phyloP scores from a whole-genome alignment of 2,888 invertebrate species.

The Platycheirus rosarum region DNA sequence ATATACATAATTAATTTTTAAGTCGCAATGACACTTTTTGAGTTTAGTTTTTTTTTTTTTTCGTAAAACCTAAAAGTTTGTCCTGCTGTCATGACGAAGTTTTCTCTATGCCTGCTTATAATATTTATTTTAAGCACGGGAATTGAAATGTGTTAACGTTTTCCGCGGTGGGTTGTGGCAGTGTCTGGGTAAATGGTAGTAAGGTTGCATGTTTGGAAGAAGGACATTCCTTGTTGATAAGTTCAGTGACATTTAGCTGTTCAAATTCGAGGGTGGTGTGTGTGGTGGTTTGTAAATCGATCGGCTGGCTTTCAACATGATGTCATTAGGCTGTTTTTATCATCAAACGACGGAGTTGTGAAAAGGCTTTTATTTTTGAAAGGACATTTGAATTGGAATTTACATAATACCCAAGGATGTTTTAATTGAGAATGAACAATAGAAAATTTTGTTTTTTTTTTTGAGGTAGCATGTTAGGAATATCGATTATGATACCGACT shows the following conservation, averaged over 20 bases:
- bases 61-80: slow-evolving; percentile 8
- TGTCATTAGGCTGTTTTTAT: slow-evolving; percentile 34
- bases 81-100: slow-evolving; percentile 13
- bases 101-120: slow-evolving; percentile 5
- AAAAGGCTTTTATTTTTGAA: neutral
- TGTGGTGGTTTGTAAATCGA: slow-evolving; percentile 29
- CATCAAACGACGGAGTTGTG: neutral
- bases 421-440: no score
- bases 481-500: no score
- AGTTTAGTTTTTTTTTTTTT: neutral
- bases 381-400: neutral
- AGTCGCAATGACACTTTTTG: slow-evolving; percentile 8
- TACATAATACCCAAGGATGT: no score
- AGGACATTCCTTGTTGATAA: slow-evolving; percentile 37
- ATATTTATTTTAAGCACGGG: slow-evolving; percentile 39
- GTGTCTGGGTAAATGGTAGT: slow-evolving; percentile 17
- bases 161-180: neutral
- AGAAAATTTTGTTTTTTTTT: no score
- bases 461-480: no score
- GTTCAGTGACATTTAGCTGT: slow-evolving; percentile 46
- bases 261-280: neutral
- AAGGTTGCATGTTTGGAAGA: slow-evolving; percentile 23
- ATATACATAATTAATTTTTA: slow-evolving; percentile 11
- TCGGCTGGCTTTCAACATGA: slow-evolving; percentile 28
- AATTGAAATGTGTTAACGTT: slow-evolving; percentile 35